These are phyloP conservation scores for Catocala fraxini DNA, from an alignment of 2,888 invertebrate species.

Conservation along the genomic window DNA sequence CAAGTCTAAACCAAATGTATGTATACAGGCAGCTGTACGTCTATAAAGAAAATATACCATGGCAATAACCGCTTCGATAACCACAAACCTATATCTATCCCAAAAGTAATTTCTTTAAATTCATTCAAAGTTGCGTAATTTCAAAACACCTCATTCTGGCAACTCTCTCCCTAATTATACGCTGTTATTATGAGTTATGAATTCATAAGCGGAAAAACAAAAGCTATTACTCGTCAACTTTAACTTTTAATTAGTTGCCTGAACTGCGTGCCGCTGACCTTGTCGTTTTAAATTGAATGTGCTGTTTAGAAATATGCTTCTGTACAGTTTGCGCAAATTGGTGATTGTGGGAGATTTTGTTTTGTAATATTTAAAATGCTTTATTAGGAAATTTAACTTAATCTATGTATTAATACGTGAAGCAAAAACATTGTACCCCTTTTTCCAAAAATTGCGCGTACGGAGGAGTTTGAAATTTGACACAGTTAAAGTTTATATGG, in stretches of 20 bases:
- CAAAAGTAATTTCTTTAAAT: constrained; percentile 19
- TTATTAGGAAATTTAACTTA: no score
- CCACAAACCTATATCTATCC: background rate
- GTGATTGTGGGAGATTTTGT: background rate
- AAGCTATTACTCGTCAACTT: constrained; percentile 62
- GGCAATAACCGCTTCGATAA: no score
- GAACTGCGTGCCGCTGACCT: constrained; percentile 43
- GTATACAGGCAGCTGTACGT: no score
- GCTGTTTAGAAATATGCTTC: constrained; percentile 11
- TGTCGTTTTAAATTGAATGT: constrained; percentile 19
- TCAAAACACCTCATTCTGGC: constrained; percentile 27
- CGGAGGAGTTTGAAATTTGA: no score
- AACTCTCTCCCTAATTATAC: constrained; percentile 52
- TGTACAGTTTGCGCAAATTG: background rate
- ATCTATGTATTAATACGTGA: no score
- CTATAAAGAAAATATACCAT: no score
- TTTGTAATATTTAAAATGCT: background rate
- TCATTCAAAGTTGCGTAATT: constrained; percentile 35
- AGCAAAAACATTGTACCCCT: no score
- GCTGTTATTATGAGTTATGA: constrained; percentile 59
- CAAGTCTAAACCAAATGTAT: no score
- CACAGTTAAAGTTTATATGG: no score
- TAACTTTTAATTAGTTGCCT: constrained; percentile 70
- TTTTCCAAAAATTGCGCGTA: no score
- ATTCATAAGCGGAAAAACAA: constrained; percentile 68